Percentiles rank a stretch among this genome's conserved stretches.
phyloP scores from a whole-genome alignment of 2,888 invertebrate species.

The Lomographa bimaculata region DNA sequence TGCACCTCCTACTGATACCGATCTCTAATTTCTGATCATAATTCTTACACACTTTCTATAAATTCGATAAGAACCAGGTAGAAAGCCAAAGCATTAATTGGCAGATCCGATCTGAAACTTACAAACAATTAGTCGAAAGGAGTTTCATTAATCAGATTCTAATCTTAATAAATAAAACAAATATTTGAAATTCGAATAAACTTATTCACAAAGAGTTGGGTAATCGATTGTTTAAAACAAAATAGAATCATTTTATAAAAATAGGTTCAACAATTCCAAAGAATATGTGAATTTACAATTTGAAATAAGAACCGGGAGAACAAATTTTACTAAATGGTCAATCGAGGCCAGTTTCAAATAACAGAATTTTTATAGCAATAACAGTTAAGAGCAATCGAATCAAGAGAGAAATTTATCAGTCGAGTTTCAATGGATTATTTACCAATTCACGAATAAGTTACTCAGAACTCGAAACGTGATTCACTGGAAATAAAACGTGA shows the following conservation, averaged over 20 bases:
- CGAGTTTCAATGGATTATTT: neutral
- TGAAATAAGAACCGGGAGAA: too few relatives aligned
- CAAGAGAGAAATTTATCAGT: neutral
- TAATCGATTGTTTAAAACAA: too few relatives aligned
- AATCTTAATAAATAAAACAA: too few relatives aligned
- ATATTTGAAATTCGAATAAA: too few relatives aligned
- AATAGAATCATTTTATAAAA: too few relatives aligned
- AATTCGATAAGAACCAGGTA: constrained; percentile 10
- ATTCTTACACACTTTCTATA: constrained; percentile 27
- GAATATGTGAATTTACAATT: too few relatives aligned
- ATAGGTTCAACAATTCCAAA: too few relatives aligned
- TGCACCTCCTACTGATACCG: constrained; percentile 32
- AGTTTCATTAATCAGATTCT: too few relatives aligned
- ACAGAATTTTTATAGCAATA: constrained; percentile 2
- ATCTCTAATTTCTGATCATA: constrained; percentile 28
- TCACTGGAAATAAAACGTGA: constrained; percentile 22
- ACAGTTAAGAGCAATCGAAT: constrained; percentile 1
- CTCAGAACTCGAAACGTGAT: constrained; percentile 21
- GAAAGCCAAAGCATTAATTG: constrained; percentile 7
- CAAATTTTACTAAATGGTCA: too few relatives aligned
- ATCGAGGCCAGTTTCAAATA: neutral
- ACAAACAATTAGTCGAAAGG: constrained; percentile 1
- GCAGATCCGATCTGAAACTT: constrained; percentile 3
- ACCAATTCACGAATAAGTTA: constrained; percentile 1
- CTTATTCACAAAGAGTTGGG: too few relatives aligned